Conservation (phyloP, 2,888 invertebrate species). For the Cerastoderma edule region DNA sequence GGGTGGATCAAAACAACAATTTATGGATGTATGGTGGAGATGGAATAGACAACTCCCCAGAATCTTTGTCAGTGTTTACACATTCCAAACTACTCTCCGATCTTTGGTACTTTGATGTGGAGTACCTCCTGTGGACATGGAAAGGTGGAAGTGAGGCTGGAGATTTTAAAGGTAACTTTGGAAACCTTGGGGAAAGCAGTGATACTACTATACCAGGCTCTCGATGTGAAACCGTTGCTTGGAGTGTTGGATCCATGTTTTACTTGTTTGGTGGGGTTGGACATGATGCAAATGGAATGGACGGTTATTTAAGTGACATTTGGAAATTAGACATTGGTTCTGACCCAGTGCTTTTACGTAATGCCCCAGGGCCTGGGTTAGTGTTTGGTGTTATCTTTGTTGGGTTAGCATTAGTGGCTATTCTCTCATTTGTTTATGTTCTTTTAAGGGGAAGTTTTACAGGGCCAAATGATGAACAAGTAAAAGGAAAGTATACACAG, state of each 20-base stretch:
- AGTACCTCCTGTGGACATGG: constrained; percentile 66
- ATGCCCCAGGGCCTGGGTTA: constrained; percentile 36
- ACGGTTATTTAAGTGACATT: constrained; percentile 72
- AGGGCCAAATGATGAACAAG: constrained; percentile 1
- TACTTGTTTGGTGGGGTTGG: constrained; percentile 74
- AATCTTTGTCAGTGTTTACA: constrained; percentile 55
- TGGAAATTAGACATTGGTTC: constrained; percentile 68
- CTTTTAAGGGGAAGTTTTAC: constrained; percentile 1
- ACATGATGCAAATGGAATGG: constrained; percentile 64
- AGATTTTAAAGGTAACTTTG: constrained; percentile 61
- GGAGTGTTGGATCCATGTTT: constrained; percentile 49
- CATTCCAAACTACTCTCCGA: constrained; percentile 68
- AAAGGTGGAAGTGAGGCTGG: constrained; percentile 69
- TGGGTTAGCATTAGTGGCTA: constrained; percentile 32
- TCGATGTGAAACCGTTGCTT: constrained; percentile 64
- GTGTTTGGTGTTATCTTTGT: constrained; percentile 52
- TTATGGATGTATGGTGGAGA: constrained; percentile 79
- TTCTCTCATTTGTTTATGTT: constrained; percentile 23
- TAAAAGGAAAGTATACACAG: constrained; percentile 11
- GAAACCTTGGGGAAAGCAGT: constrained; percentile 45
- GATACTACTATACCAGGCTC: constrained; percentile 63
- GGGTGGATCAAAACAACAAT: constrained; percentile 64
- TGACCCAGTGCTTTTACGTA: constrained; percentile 37
- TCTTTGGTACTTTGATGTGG: constrained; percentile 68
- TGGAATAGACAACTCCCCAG: constrained; percentile 61